Evolutionary conservation across 1,140 invertebrate species (phyloP).

Genomic region (Drosophila parvula): DNA sequence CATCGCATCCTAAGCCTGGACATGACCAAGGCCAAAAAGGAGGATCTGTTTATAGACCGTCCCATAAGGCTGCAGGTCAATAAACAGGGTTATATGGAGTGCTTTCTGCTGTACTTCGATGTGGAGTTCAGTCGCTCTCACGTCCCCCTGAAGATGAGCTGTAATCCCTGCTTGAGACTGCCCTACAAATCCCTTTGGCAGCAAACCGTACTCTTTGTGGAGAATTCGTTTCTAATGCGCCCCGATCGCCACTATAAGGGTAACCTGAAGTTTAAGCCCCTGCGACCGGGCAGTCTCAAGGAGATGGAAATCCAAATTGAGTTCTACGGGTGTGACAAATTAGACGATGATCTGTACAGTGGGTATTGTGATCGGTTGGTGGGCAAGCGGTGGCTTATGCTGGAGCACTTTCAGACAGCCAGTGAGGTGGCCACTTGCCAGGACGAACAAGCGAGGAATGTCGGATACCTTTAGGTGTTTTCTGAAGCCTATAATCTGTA

Average conservation of each 20-base stretch:
- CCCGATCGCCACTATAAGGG: constrained; percentile 28
- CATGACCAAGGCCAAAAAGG: constrained; percentile 18
- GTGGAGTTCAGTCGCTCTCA: constrained; percentile 65
- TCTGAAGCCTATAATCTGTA: background rate
- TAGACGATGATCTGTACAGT: background rate
- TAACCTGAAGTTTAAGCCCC: constrained; percentile 20
- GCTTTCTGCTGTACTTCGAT: constrained; percentile 71
- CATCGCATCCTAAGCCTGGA: constrained; percentile 49
- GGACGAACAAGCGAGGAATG: constrained; percentile 19
- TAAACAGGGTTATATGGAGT: constrained; percentile 42
- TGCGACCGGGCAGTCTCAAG: constrained; percentile 12
- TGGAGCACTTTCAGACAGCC: constrained; percentile 37
- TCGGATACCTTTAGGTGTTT: constrained; percentile 2
- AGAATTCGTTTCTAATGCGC: constrained; percentile 56
- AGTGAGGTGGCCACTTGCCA: constrained; percentile 55
- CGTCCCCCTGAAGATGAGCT: constrained; percentile 39
- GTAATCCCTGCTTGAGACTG: constrained; percentile 34
- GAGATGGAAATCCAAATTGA: constrained; percentile 49
- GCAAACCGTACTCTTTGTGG: constrained; percentile 68
- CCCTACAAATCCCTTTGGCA: constrained; percentile 58
- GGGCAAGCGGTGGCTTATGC: constrained; percentile 51
- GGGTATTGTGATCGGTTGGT: constrained; percentile 19
- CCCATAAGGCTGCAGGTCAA: constrained; percentile 24
- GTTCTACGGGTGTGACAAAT: background rate
- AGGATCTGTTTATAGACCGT: constrained; percentile 37